Conservation (phyloP, 2,113 vertebrate genomes). For the Sceloporus tristichus region DNA sequence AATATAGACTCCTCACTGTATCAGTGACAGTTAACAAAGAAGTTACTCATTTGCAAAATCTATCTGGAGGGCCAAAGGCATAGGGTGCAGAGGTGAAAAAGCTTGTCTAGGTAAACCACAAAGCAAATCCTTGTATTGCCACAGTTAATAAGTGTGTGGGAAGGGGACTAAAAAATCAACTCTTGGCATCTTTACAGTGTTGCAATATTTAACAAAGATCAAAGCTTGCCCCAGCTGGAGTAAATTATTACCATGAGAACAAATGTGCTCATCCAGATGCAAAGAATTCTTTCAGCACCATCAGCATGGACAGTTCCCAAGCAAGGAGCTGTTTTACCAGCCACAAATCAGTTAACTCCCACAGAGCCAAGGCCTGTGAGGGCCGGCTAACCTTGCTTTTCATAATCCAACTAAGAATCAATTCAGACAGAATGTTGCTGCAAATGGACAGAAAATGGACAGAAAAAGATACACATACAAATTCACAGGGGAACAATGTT, state of each 20-base stretch:
- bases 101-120: background rate
- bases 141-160: background rate
- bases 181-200: background rate
- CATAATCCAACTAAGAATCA: background rate
- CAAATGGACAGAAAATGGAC: background rate
- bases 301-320: constrained; percentile 63
- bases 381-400: background rate
- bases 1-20: background rate
- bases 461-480: background rate
- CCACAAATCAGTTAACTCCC: background rate
- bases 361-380: background rate
- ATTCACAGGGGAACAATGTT: background rate
- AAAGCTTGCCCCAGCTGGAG: background rate
- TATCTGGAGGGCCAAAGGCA: background rate
- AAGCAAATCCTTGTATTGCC: background rate
- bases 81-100: background rate
- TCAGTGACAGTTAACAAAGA: background rate
- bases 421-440: background rate
- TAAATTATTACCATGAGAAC: background rate
- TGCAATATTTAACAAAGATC: background rate
- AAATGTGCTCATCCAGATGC: background rate
- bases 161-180: background rate
- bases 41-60: constrained; percentile 15
- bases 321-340: background rate
- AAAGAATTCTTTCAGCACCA: constrained; percentile 32